Base-by-base conservation (phyloP, 2,113 vertebrate species). In the Amphiprion percula region DNA sequence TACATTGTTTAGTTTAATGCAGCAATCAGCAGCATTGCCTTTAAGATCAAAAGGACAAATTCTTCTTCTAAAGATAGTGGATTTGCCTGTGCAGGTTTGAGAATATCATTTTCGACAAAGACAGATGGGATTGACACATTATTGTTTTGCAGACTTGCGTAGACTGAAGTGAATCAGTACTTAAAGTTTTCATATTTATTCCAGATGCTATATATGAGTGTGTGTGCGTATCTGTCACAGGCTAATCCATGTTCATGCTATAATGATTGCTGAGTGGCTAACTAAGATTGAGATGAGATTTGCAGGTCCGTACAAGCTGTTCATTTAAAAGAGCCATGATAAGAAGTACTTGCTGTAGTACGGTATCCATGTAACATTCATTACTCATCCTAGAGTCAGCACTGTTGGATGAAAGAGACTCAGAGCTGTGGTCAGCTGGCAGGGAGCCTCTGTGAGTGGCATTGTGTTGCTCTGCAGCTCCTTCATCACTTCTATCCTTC, bases 391-490 rank as follows among this genome's bases (percentile, higher is more conserved):
- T 73, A 5, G 68, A 78, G 77, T 66, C 68, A 37, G 44, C 72
- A 54, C 61, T 37, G 58, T 41, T 68, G 71, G 80, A 83, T 81
- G 70, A 85, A 88, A 79, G 74, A 30, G 82, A 67, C 59, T 66
- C 17, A 1, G 64, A 74, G 74, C 79, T 52, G 56, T 67, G 84
- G 74, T 86, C 82, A 41, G 68, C 54, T 89, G 80, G 83, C 85
- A 74, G 77, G 60, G 37, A 65, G 75, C 80, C 83, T 79, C 80
- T 24, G 19, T 14, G 72, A 82, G 84, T 68, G 70, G 74, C 86
- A 65, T 46, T 28, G 59, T 58, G 79, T 84, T 70, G 68, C 74
- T 81, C 68, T 74, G 76, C 78, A 41, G 46, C 19, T 65, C 68
- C 68, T 60, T 66, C 69, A 70, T 79, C 77, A 14, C 28, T 30